Evolutionary conservation across 1,140 invertebrate species (phyloP).

Genomic region (Anoplophora glabripennis): DNA sequence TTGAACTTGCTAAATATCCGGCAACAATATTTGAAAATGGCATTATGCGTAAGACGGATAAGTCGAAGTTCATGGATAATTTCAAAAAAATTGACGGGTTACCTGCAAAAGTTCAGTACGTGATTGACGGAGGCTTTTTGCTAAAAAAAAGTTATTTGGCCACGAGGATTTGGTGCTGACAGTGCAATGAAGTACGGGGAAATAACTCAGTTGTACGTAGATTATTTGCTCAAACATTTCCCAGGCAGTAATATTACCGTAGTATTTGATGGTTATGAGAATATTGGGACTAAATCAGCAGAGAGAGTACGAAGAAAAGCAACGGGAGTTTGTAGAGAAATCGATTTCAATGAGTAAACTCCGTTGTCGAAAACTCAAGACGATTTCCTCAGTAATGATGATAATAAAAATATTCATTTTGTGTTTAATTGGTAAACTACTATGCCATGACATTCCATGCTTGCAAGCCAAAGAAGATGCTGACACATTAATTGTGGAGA

Average conservation of each 20-base stretch:
- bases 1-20: background rate
- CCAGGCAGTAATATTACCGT: background rate
- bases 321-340: too few species aligned
- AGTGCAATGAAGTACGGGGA: background rate
- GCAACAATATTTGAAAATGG: background rate
- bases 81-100: background rate
- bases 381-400: too few species aligned
- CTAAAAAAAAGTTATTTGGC: background rate
- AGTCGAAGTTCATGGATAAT: background rate
- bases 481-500: too few species aligned
- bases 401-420: too few species aligned
- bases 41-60: background rate
- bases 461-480: too few species aligned
- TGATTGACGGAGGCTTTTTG: background rate
- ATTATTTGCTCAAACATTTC: background rate
- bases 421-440: too few species aligned
- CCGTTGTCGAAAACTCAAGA: too few species aligned
- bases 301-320: constrained; percentile 1
- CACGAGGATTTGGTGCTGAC: too few species aligned
- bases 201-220: background rate
- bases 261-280: background rate
- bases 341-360: too few species aligned
- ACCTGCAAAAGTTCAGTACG: background rate
- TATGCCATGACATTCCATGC: too few species aligned
- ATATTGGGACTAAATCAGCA: background rate